Evolutionary conservation across 2,797 vertebrate species (phyloP), one percentile per base, ranked within the genome.

Genomic region (Anas acuta): DNA sequence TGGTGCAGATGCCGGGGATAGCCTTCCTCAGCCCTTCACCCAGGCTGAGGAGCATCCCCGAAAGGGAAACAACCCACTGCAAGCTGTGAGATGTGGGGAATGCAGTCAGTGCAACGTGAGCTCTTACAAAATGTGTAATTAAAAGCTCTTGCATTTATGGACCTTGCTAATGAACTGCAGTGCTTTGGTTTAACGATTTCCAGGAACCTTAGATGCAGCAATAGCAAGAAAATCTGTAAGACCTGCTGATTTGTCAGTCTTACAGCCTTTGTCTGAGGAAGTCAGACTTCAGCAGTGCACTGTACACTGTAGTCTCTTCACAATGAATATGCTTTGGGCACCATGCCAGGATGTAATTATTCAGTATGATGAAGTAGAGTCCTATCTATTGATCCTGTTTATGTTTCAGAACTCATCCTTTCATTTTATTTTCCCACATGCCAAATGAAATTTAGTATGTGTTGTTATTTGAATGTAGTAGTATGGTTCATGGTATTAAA

Each of bases 351-450:
- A 82, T 35, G 25, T 57, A 87, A 85, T 94, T 89, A 84, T 85
- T 89, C 71, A 77, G 30, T 89, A 77, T 0, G 21, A 87, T 65
- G 75, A 82, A 95, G 88, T 54, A 73, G 66, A 80, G 77, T 93
- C 30, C 47, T 87, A 41, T 86, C 66, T 94, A 57, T 95, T 96
- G 94, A 80, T 95, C 39, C 35, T 79, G 45, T 93, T 93, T 84
- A 70, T 92, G 53, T 47, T 89, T 79, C 11, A 3, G 49, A 92
- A 92, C 9, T 66, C 81, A 82, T 78, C 60, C 47, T 86, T 94
- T 79, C 67, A 79, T 92, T 95, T 92, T 86, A 79, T 95, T 95
- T 95, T 89, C 67, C 84, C 80, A 79, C 60, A 73, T 74, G 80
- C 77, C 35, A 84, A 90, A 80, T 80, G 35, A 92, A 79, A 92